phyloP scores from a whole-genome alignment of 2,113 vertebrate genomes.

The Probosciger aterrimus region DNA sequence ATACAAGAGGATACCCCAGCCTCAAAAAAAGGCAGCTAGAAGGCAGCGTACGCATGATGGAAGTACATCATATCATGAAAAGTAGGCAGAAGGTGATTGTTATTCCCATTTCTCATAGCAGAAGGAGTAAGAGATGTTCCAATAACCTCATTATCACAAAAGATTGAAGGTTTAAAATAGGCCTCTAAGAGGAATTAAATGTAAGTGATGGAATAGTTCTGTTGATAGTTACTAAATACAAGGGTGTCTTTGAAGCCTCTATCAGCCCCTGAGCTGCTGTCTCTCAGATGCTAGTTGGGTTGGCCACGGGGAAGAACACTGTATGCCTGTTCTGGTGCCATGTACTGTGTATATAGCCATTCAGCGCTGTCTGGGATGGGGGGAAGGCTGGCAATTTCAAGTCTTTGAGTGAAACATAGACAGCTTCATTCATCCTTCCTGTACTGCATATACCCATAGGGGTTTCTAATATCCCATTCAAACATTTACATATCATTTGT shows the following conservation, averaged over 20 bases:
- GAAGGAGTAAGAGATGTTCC: not conserved
- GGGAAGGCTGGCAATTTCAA: not conserved
- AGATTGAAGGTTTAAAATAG: not conserved
- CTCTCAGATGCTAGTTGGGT: not conserved
- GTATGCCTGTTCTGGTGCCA: not conserved
- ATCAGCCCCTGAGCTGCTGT: not conserved
- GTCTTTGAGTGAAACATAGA: not conserved
- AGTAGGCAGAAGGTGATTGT: not conserved
- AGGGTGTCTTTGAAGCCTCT: not conserved
- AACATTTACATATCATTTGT: not conserved
- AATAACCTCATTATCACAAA: not conserved
- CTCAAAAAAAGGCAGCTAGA: not conserved
- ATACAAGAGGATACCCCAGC: not conserved
- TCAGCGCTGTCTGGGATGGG: not conserved
- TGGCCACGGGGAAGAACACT: not conserved
- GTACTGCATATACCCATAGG: not conserved
- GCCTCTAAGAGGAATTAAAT: not conserved
- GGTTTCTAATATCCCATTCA: not conserved
- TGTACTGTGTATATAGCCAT: not conserved
- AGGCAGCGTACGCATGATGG: not conserved
- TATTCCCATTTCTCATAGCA: not conserved
- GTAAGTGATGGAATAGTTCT: not conserved
- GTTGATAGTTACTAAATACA: not conserved
- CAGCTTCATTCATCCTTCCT: not conserved
- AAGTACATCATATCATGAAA: not conserved